Conservation (phyloP, 2,113 vertebrate genomes). For the Xiphophorus maculatus region DNA sequence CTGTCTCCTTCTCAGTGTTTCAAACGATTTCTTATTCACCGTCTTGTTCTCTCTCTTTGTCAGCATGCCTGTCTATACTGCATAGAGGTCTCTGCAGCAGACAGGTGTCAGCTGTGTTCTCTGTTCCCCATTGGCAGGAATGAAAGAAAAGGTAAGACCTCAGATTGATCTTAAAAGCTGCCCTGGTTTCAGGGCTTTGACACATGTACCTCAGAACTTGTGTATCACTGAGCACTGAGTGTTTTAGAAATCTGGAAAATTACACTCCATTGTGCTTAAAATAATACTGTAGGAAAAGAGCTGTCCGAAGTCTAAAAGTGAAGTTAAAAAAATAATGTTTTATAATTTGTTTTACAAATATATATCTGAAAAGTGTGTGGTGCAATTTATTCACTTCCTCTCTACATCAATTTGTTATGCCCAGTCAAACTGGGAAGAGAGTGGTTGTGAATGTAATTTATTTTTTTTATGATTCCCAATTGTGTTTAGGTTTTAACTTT, state of each 20-base stretch:
- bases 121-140: conserved; percentile 35
- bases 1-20: conserved; percentile 7
- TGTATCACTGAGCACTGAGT: not conserved
- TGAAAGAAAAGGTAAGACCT: conserved; percentile 49
- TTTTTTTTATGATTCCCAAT: not conserved
- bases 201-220: not conserved
- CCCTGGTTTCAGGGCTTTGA: conserved; percentile 19
- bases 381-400: not conserved
- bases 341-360: not conserved
- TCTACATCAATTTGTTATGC: not conserved
- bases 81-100: conserved; percentile 26
- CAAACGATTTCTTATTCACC: conserved; percentile 27
- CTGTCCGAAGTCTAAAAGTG: not conserved
- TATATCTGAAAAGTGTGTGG: not conserved
- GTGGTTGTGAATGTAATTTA: not conserved
- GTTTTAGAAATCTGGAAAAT: not conserved
- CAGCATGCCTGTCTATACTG: conserved; percentile 14
- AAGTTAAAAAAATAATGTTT: not conserved
- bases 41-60: conserved; percentile 6
- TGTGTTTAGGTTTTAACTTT: not conserved
- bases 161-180: conserved; percentile 39
- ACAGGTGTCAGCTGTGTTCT: conserved; percentile 30
- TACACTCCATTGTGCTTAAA: not conserved
- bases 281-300: not conserved
- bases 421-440: not conserved